Conservation (phyloP, 2,888 invertebrate genomes). For the Platypus cylindrus region DNA sequence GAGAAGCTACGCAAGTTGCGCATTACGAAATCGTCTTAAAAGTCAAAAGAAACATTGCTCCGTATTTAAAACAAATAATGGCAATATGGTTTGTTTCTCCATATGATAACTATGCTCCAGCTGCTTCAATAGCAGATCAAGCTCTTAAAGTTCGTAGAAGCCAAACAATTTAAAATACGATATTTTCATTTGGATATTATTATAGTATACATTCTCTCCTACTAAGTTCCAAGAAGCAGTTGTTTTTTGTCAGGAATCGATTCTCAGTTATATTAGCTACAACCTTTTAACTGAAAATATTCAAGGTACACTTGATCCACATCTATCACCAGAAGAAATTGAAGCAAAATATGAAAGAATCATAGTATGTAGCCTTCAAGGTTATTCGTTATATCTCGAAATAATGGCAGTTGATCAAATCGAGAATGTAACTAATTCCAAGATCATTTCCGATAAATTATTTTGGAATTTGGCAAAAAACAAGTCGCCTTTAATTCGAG, state of each 20-base stretch:
- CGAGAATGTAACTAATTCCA: slow-evolving; percentile 35
- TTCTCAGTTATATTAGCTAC: slow-evolving; percentile 58
- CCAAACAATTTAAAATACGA: neutral
- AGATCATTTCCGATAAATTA: slow-evolving; percentile 36
- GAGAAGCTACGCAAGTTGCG: slow-evolving; percentile 67
- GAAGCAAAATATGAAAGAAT: slow-evolving; percentile 56
- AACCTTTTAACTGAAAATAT: slow-evolving; percentile 51
- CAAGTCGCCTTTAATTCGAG: slow-evolving; percentile 37
- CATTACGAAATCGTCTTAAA: slow-evolving; percentile 53
- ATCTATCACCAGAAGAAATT: slow-evolving; percentile 48
- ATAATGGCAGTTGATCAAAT: slow-evolving; percentile 40
- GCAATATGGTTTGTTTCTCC: slow-evolving; percentile 79
- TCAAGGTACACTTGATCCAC: slow-evolving; percentile 41
- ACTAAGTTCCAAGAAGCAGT: slow-evolving; percentile 69
- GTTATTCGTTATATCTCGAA: slow-evolving; percentile 48
- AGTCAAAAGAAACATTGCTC: slow-evolving; percentile 65
- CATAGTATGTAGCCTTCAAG: slow-evolving; percentile 51
- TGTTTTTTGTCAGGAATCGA: slow-evolving; percentile 70
- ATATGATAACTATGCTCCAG: slow-evolving; percentile 77
- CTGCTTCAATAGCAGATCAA: slow-evolving; percentile 55
- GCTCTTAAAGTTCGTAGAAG: slow-evolving; percentile 44
- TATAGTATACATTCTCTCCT: slow-evolving; percentile 62
- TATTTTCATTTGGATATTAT: slow-evolving; percentile 5
- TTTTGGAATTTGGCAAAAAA: slow-evolving; percentile 64
- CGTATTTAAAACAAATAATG: slow-evolving; percentile 61